phyloP scores from a whole-genome alignment of 2,113 vertebrate species.

The Rhabdomys dilectus region DNA sequence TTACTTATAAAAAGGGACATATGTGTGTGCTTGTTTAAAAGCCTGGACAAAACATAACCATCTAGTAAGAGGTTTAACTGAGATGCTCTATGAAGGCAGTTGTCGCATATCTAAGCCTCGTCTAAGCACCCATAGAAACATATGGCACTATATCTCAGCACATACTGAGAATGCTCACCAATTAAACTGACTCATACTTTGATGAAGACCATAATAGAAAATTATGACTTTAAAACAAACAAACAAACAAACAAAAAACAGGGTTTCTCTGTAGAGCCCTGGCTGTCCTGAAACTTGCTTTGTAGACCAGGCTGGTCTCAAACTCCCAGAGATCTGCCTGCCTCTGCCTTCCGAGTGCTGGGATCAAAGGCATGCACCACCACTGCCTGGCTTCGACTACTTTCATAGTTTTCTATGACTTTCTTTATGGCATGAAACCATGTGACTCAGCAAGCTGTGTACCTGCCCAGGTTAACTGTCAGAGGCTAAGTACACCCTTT shows the following conservation, averaged over 20 bases:
- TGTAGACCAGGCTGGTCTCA: not conserved
- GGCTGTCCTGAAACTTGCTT: not conserved
- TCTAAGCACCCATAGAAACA: not conserved
- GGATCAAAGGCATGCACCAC: not conserved
- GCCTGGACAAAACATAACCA: not conserved
- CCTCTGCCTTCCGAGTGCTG: not conserved
- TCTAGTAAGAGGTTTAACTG: not conserved
- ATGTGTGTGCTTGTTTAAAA: not conserved
- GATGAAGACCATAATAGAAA: not conserved
- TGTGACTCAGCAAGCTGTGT: slow-evolving; percentile 35
- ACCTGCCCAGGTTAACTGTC: slow-evolving; percentile 26
- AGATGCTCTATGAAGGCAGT: not conserved
- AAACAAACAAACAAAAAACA: too few relatives aligned
- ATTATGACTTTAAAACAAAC: not conserved
- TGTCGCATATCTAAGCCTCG: not conserved
- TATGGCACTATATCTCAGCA: not conserved
- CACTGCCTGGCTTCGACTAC: not conserved
- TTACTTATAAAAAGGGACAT: slow-evolving; percentile 38
- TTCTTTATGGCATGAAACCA: slow-evolving; percentile 19
- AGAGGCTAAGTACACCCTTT: slow-evolving; percentile 1
- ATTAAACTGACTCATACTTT: slow-evolving; percentile 19
- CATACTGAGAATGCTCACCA: not conserved
- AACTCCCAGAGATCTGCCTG: not conserved
- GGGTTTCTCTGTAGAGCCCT: not conserved
- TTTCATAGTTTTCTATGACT: slow-evolving; percentile 35